phyloP scores from a whole-genome alignment of 2,888 invertebrate genomes.

The Scotopteryx bipunctaria region DNA sequence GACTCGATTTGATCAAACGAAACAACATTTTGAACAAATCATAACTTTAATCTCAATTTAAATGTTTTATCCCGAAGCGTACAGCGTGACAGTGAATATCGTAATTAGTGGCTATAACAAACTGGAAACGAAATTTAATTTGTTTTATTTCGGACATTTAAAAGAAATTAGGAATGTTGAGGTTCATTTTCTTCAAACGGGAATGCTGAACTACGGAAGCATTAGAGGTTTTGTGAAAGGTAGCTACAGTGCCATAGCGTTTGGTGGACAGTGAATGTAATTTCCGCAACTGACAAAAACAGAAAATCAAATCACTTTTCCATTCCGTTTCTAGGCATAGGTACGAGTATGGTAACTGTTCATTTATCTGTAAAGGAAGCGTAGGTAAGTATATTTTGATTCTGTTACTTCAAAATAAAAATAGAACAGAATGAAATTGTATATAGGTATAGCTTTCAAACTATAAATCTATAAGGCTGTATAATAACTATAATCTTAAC shows the following conservation, averaged over 20 bases:
- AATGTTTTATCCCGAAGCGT: conserved; percentile 31
- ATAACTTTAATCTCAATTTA: conserved; percentile 33
- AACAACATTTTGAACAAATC: conserved; percentile 33
- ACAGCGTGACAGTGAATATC: conserved; percentile 34
- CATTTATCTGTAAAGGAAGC: not conserved
- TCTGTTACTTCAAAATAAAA: not conserved
- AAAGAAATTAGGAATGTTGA: conserved; percentile 22
- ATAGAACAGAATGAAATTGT: no score
- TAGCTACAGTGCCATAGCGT: conserved; percentile 6
- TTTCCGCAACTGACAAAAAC: conserved; percentile 22
- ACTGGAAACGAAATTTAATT: conserved; percentile 26
- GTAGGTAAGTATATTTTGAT: not conserved
- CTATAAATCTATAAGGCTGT: no score
- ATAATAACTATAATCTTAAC: no score
- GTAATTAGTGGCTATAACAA: conserved; percentile 33
- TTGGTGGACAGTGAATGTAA: conserved; percentile 18
- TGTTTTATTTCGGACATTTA: conserved; percentile 23
- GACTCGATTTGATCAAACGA: conserved; percentile 30
- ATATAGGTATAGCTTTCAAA: no score
- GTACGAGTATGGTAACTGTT: conserved; percentile 7
- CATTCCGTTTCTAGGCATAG: conserved; percentile 1
- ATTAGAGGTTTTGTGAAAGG: conserved; percentile 6
- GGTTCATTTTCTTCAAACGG: conserved; percentile 10
- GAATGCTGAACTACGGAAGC: conserved; percentile 13
- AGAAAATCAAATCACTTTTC: conserved; percentile 18